phyloP scores from a whole-genome alignment of 2,888 invertebrate species.

The Chouioia cunea region DNA sequence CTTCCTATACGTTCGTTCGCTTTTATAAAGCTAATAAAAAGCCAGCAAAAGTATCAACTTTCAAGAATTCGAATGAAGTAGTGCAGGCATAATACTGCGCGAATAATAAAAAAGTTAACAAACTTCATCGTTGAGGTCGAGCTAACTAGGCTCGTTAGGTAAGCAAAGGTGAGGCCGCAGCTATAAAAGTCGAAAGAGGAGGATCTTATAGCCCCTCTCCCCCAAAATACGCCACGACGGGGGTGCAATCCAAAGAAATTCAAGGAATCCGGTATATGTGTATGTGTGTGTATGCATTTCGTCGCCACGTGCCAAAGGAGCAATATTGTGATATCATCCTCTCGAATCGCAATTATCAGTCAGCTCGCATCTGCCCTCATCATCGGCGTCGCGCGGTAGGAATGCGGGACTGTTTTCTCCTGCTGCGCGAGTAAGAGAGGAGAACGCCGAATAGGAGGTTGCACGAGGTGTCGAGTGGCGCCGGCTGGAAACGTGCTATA shows the following conservation, averaged over 20 bases:
- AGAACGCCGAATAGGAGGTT: background rate
- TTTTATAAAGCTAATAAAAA: too few relatives aligned
- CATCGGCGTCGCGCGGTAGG: slow-evolving; percentile 11
- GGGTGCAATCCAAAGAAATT: slow-evolving; percentile 18
- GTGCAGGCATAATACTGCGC: too few relatives aligned
- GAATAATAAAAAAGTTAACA: too few relatives aligned
- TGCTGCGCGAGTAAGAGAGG: background rate
- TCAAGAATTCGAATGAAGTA: too few relatives aligned
- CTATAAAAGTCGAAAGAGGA: background rate
- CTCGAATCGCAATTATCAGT: slow-evolving; percentile 17
- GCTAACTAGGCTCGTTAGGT: too few relatives aligned
- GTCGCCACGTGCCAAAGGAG: background rate
- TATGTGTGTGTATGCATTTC: slow-evolving; percentile 7
- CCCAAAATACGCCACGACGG: background rate
- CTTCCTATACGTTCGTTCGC: too few relatives aligned
- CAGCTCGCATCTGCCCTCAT: slow-evolving; percentile 17
- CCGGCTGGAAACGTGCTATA: too few relatives aligned
- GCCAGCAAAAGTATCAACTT: too few relatives aligned
- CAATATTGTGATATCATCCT: slow-evolving; percentile 38
- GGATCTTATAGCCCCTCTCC: too few relatives aligned
- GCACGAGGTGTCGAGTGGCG: slow-evolving; percentile 12
- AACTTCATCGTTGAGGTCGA: too few relatives aligned
- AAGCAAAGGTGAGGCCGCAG: too few relatives aligned
- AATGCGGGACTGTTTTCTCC: too few relatives aligned
- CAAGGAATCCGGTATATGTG: slow-evolving; percentile 18